phyloP scores from a whole-genome alignment of 2,797 vertebrate species.

The Acrocephalus scirpaceus region DNA sequence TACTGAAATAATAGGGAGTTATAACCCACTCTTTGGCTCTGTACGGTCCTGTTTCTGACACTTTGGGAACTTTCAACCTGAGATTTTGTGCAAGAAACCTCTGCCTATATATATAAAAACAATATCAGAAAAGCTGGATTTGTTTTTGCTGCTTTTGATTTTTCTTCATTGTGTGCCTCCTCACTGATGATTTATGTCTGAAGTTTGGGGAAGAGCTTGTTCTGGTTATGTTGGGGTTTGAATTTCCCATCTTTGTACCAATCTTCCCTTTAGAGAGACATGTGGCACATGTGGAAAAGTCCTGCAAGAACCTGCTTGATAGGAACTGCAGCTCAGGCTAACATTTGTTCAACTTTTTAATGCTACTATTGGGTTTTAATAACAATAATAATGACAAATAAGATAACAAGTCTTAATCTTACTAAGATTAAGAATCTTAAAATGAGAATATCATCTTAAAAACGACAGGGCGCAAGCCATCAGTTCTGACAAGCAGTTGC shows the following conservation, averaged over 20 bases:
- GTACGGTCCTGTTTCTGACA: rapidly evolving
- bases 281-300: rapidly evolving
- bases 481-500: neutral
- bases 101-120: neutral
- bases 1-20: neutral
- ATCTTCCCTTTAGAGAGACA: neutral
- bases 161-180: neutral
- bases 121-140: neutral
- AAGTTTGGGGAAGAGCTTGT: neutral
- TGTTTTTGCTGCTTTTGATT: neutral
- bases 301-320: neutral
- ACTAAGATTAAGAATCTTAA: neutral
- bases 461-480: rapidly evolving
- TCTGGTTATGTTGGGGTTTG: neutral
- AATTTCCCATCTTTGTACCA: neutral
- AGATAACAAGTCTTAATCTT: too few relatives aligned
- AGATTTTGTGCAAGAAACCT: neutral
- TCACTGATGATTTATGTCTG: rapidly evolving
- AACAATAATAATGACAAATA: neutral
- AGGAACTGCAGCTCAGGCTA: neutral
- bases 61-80: neutral
- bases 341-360: neutral
- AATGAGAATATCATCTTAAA: neutral
- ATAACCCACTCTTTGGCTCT: neutral
- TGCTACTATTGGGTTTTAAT: neutral